A percentile compares a stretch with the other conserved stretches of the same genome.
Evolutionary conservation across 2,888 invertebrate species (phyloP).

Genomic region (Harpalus rufipes): DNA sequence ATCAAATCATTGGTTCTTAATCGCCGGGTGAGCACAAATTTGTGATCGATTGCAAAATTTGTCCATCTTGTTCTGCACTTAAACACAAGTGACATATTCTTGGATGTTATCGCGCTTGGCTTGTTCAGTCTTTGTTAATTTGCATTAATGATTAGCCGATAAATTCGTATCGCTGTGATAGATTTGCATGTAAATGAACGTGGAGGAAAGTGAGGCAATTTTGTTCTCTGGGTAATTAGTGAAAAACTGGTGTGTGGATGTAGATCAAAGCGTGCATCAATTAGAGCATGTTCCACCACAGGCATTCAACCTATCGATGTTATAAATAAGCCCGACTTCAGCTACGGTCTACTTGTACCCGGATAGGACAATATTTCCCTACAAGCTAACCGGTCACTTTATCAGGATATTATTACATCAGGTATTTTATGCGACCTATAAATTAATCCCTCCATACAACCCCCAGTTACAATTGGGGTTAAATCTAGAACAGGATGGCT

Average conservation of each 20-base stretch:
- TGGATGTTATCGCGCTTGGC: neutral
- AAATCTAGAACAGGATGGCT: too few relatives aligned
- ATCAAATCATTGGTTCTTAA: slow-evolving; percentile 25
- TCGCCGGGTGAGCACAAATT: too few relatives aligned
- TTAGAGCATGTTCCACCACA: slow-evolving; percentile 55
- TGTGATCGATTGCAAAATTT: too few relatives aligned
- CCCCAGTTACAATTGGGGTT: too few relatives aligned
- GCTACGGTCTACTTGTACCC: neutral
- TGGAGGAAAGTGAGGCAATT: slow-evolving; percentile 15
- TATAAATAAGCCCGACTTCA: slow-evolving; percentile 34
- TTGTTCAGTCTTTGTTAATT: neutral
- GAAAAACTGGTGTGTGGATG: slow-evolving; percentile 53
- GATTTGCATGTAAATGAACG: slow-evolving; percentile 50
- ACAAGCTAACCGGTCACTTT: too few relatives aligned
- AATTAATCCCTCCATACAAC: too few relatives aligned
- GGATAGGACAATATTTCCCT: too few relatives aligned
- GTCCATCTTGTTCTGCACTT: neutral
- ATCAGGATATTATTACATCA: too few relatives aligned
- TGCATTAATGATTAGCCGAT: slow-evolving; percentile 5
- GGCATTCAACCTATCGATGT: slow-evolving; percentile 21
- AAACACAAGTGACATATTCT: neutral
- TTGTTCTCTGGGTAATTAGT: slow-evolving; percentile 53
- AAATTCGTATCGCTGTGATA: slow-evolving; percentile 14
- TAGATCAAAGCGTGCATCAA: slow-evolving; percentile 61
- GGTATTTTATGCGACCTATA: too few relatives aligned